Base-by-base conservation (phyloP, 2,797 vertebrate species). In the Platyrinchus mystaceus region DNA sequence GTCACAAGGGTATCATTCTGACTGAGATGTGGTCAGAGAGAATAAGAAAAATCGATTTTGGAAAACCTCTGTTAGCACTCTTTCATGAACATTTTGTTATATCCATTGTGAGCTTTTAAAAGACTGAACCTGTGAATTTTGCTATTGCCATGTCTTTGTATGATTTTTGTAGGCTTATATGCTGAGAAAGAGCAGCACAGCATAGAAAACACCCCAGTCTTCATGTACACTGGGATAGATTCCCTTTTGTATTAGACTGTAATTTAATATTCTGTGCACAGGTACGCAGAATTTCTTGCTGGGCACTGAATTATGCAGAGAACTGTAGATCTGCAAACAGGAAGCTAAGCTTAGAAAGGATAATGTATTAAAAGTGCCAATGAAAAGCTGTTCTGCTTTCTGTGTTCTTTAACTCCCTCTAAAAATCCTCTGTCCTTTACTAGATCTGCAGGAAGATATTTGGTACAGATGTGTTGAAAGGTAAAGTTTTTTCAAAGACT, bases 11-110 rank as follows among this genome's bases (percentile, higher is more conserved):
- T 89, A 95, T 87, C 73, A 0, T 95, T 94, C 90, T 93, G 70
- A 92, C 55, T 95, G 92, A 96, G 95, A 95, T 84, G 84, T 78
- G 84, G 60, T 87, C 84, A 82, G 74, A 91, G 88, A 95, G 83
- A 96, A 94, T 90, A 96, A 87, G 92, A 97, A 95, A 94, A 95
- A 95, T 95, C 88, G 84, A 94, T 96, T 97, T 95, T 77, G 84
- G 93, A 94, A 95, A 96, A 94, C 84, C 84, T 95, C 76, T 90
- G 63, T 82, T 94, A 93, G n/a, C 68, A 77, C 68, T 93, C 86
- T 92, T 96, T 96, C 88, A 87, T 88, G 91, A 82, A 71, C 83
- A 68, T 83, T 89, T 87, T 95, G 95, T 97, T 96, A 94, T 60
- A 85, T 82, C 93, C 37, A 91, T 93, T 82, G 94, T 96, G 91